phyloP scores from a whole-genome alignment of 2,113 vertebrate species.

The Eretmochelys imbricata region DNA sequence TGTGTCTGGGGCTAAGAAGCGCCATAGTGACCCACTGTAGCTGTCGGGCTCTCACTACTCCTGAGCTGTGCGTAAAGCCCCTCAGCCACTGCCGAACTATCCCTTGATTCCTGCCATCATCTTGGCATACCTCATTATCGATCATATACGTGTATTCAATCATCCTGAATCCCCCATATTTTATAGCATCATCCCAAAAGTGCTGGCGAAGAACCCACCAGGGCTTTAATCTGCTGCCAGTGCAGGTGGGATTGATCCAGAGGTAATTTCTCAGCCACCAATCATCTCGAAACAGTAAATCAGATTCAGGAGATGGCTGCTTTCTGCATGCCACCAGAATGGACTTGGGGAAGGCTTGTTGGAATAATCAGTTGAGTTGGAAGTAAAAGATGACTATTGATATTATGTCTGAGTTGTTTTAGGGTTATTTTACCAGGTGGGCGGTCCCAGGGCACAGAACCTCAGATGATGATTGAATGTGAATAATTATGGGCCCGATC shows the following conservation, averaged over 20 bases:
- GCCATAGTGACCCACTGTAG: background rate
- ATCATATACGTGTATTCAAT: background rate
- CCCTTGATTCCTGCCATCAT: background rate
- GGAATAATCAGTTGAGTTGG: conserved; percentile 36
- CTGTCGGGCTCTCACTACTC: background rate
- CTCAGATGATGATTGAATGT: background rate
- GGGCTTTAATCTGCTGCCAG: conserved; percentile 68
- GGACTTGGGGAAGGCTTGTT: conserved; percentile 42
- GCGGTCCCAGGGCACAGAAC: background rate
- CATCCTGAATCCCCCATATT: conserved; percentile 19
- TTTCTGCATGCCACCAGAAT: conserved; percentile 35
- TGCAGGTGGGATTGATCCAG: conserved; percentile 19
- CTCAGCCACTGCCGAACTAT: background rate
- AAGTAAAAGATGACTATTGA: conserved; percentile 42
- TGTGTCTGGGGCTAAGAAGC: background rate
- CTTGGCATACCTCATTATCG: background rate
- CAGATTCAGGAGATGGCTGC: conserved; percentile 42
- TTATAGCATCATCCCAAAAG: conserved; percentile 29
- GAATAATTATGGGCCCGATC: background rate
- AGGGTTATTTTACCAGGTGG: conserved; percentile 5
- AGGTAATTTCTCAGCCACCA: conserved; percentile 70
- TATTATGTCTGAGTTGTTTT: conserved; percentile 36
- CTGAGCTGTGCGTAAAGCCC: background rate
- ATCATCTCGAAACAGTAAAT: conserved; percentile 70
- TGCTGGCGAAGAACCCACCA: conserved; percentile 55